These are phyloP conservation scores for Eleutherodactylus coqui DNA, from an alignment of 2,797 vertebrate species.

Conservation along the genomic window DNA sequence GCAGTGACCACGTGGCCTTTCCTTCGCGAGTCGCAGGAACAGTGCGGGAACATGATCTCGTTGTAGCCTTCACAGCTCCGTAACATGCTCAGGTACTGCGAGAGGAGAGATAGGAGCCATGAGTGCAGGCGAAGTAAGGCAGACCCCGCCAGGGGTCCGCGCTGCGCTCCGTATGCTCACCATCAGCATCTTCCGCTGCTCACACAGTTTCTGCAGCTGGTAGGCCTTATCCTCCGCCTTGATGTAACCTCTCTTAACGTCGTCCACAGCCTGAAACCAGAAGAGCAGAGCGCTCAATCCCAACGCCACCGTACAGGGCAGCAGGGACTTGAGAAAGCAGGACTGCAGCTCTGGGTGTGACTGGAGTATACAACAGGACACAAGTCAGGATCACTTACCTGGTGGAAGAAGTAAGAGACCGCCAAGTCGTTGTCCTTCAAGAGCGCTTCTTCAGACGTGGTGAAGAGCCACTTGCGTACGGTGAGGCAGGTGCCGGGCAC, in stretches of 20 bases:
- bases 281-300: not conserved
- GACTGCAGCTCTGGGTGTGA: not conserved
- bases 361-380: not conserved
- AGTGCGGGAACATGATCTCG: conserved; percentile 95
- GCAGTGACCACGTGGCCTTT: conserved; percentile 94
- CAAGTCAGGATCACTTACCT: conserved; percentile 72
- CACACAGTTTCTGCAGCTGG: conserved; percentile 92
- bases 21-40: conserved; percentile 92
- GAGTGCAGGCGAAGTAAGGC: not conserved
- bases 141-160: not conserved
- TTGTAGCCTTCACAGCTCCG: conserved; percentile 93
- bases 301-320: not conserved
- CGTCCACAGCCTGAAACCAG: conserved; percentile 85
- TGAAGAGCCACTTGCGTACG: conserved; percentile 95
- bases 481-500: conserved; percentile 94
- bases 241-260: conserved; percentile 92
- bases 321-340: not conserved
- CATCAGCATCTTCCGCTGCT: conserved; percentile 94
- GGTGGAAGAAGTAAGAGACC: conserved; percentile 91
- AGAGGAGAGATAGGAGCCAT: not conserved
- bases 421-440: conserved; percentile 96
- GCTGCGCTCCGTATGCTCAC: conserved; percentile 72
- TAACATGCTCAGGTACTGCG: conserved; percentile 77
- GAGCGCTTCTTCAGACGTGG: conserved; percentile 90
- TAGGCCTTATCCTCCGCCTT: conserved; percentile 95